These are phyloP conservation scores for Acanthosepion esculentum DNA, from an alignment of 2,888 invertebrate species.

Conservation along the genomic window DNA sequence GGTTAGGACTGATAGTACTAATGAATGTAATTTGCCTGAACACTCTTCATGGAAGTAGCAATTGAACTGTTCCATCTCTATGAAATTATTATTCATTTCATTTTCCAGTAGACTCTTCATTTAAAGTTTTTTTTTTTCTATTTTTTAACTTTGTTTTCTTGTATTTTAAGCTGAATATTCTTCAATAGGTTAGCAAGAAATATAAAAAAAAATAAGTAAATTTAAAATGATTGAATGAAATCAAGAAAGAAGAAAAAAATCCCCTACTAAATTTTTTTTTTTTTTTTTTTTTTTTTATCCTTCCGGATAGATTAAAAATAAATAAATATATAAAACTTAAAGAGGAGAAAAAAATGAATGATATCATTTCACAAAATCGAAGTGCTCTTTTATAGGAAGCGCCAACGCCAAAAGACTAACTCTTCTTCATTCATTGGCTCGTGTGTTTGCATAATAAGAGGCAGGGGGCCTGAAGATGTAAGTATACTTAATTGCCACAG, in stretches of 20 bases:
- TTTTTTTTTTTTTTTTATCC: background rate
- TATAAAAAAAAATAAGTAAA: background rate
- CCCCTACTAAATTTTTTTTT: no score
- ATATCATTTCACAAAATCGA: background rate
- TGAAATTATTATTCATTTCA: background rate
- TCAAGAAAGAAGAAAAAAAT: background rate
- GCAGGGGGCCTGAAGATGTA: background rate
- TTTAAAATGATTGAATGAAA: background rate
- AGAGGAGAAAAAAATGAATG: background rate
- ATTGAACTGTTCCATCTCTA: background rate
- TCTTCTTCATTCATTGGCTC: background rate
- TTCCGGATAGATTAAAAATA: background rate
- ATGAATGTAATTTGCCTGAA: no score
- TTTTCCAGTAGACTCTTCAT: background rate
- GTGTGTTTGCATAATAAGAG: background rate
- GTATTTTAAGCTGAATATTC: background rate
- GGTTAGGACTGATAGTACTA: no score
- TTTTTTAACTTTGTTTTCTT: background rate
- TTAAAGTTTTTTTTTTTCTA: background rate
- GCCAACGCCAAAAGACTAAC: conserved; percentile 1
- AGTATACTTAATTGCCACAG: background rate
- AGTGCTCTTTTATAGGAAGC: background rate
- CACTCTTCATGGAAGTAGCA: no score
- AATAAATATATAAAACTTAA: no score
- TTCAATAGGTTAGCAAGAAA: background rate